phyloP scores from a whole-genome alignment of 1,140 invertebrate species.

The Philotrypesis tridentata region DNA sequence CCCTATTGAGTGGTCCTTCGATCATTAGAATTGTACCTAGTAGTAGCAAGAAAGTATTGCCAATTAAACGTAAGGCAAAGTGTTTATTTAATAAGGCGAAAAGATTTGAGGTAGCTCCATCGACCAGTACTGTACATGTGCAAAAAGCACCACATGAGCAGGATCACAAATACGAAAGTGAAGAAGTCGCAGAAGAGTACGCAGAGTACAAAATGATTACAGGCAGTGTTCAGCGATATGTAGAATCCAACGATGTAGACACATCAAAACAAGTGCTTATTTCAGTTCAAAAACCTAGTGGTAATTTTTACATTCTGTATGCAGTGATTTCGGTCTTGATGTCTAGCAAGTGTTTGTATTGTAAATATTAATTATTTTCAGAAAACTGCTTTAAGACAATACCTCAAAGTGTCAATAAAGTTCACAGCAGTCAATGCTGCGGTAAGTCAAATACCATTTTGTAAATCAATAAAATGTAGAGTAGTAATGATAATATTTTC shows the following conservation, averaged over 20 bases:
- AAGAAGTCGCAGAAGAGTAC: too few relatives aligned
- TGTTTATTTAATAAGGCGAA: background rate
- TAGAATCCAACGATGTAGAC: background rate
- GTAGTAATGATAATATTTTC: background rate
- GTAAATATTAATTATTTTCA: background rate
- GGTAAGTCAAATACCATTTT: conserved; percentile 16
- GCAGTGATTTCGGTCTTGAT: background rate
- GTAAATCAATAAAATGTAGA: background rate
- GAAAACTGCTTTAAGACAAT: background rate
- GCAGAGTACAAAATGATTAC: too few relatives aligned
- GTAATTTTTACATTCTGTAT: background rate
- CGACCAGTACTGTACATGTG: background rate
- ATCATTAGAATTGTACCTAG: conserved; percentile 17
- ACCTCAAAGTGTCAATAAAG: background rate
- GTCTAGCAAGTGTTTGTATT: background rate
- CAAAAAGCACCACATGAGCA: background rate
- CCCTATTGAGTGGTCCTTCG: background rate
- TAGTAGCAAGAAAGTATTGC: background rate
- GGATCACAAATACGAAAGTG: background rate
- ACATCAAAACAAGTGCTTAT: background rate
- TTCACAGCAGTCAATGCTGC: conserved; percentile 22
- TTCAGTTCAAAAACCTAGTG: background rate
- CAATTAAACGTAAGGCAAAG: background rate
- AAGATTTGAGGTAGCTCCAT: background rate
- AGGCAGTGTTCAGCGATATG: too few relatives aligned